Conservation (phyloP, 2,888 invertebrate species). For the Drosophila parthenogenetica region DNA sequence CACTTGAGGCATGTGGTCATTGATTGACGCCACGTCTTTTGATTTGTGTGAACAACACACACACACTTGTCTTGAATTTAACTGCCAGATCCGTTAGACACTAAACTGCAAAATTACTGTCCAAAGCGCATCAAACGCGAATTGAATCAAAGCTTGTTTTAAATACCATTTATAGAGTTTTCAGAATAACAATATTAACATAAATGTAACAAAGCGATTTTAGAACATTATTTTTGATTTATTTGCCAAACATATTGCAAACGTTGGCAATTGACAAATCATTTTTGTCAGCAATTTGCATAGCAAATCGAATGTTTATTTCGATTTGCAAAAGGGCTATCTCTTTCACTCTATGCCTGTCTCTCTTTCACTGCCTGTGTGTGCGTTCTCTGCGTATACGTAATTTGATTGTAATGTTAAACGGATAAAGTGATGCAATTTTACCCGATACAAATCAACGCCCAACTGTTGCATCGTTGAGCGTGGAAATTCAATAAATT, state of each 20-base stretch:
- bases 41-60: constrained; percentile 66
- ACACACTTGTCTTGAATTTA: background rate
- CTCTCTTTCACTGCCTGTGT: background rate
- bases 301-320: constrained; percentile 22
- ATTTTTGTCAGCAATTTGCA: constrained; percentile 42
- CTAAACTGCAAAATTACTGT: background rate
- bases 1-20: constrained; percentile 39
- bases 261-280: constrained; percentile 29
- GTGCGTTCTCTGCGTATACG: constrained; percentile 3
- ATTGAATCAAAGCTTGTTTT: background rate
- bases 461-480: constrained; percentile 62
- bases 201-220: constrained; percentile 9
- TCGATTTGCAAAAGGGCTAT: constrained; percentile 30
- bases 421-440: constrained; percentile 48
- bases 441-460: constrained; percentile 55
- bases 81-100: background rate
- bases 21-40: constrained; percentile 67
- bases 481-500: constrained; percentile 72
- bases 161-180: background rate
- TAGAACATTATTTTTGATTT: constrained; percentile 7
- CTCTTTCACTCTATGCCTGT: background rate
- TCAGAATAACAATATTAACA: constrained; percentile 12
- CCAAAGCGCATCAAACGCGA: background rate
- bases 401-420: constrained; percentile 57
- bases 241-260: constrained; percentile 8